Percentiles rank a stretch among this genome's conserved stretches.
These are phyloP conservation scores for Drosophila cyrtoloma DNA, from an alignment of 2,888 invertebrate species.

Conservation along the genomic window DNA sequence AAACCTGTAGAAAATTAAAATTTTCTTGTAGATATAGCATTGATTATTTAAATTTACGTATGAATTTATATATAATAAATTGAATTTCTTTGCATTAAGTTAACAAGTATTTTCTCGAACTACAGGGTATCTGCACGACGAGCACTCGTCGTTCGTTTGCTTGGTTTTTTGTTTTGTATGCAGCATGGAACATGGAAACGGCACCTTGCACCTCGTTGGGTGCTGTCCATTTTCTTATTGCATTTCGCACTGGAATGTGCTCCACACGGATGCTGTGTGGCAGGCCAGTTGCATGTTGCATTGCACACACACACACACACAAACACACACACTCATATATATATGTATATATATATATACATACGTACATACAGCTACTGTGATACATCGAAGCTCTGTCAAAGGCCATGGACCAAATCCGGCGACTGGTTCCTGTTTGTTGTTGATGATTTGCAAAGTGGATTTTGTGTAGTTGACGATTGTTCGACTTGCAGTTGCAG, in stretches of 20 bases:
- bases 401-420: conserved; percentile 57
- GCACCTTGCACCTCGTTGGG: conserved; percentile 47
- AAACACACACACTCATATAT: too few species aligned
- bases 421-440: conserved; percentile 52
- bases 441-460: conserved; percentile 78
- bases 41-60: neutral
- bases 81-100: neutral
- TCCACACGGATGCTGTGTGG: conserved; percentile 40
- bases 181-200: conserved; percentile 34
- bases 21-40: neutral
- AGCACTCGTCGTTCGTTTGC: neutral
- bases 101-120: neutral
- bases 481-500: conserved; percentile 64
- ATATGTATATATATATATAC: fast-evolving
- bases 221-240: conserved; percentile 46
- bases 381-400: conserved; percentile 33
- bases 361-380: neutral
- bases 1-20: neutral
- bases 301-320: conserved; percentile 19
- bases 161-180: conserved; percentile 3
- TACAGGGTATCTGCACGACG: neutral
- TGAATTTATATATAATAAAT: neutral
- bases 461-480: conserved; percentile 79
- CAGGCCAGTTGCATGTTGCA: conserved; percentile 72
- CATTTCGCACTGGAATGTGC: conserved; percentile 49